phyloP scores from a whole-genome alignment of 2,797 vertebrate species.

The Echiichthys vipera region DNA sequence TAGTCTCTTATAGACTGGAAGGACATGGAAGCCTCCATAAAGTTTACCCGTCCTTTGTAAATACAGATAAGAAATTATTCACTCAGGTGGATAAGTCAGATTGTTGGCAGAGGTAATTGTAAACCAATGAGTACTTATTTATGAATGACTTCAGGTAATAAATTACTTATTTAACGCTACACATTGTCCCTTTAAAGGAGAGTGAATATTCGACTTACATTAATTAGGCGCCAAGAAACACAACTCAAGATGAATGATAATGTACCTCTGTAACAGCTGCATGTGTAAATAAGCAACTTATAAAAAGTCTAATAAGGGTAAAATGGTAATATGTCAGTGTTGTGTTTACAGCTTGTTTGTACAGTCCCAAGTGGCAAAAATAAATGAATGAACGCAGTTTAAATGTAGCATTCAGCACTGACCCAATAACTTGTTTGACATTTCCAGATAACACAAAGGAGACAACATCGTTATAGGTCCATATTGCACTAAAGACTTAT shows the following conservation, averaged over 20 bases:
- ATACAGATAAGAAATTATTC: too few species aligned
- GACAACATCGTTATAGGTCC: background rate
- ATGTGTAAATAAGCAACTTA: background rate
- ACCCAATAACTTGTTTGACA: background rate
- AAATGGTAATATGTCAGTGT: background rate
- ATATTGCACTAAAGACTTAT: background rate
- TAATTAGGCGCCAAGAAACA: background rate
- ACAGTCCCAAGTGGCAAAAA: background rate
- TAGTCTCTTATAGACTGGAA: too few species aligned
- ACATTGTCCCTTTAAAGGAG: too few species aligned
- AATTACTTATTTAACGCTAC: too few species aligned
- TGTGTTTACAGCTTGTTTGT: background rate
- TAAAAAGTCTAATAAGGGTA: background rate
- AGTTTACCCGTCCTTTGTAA: too few species aligned
- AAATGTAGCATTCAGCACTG: background rate
- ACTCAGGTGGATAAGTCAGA: too few species aligned
- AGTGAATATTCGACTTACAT: background rate
- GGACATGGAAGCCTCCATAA: too few species aligned
- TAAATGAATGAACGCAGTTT: background rate
- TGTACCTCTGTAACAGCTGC: background rate
- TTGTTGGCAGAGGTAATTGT: too few species aligned
- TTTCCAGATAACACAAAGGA: background rate
- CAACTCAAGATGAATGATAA: background rate
- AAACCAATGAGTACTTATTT: too few species aligned
- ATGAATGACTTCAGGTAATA: too few species aligned